Evolutionary conservation across 2,797 vertebrate genomes (phyloP).

Genomic region (Syngnathus rostellatus): DNA sequence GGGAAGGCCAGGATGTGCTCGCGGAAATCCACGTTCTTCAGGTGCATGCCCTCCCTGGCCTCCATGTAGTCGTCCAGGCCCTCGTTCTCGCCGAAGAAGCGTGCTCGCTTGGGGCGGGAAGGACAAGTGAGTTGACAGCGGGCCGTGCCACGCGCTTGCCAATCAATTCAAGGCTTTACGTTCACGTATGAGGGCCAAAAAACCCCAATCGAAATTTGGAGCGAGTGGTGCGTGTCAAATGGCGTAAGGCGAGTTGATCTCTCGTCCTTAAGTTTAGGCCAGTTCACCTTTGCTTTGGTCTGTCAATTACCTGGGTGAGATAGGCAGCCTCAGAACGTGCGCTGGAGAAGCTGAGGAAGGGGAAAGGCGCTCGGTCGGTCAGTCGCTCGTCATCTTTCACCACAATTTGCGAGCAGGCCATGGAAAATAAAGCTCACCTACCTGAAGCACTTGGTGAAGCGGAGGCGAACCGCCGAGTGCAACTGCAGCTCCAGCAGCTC

Average conservation of each 20-base stretch:
- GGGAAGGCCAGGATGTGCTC: conserved; percentile 85
- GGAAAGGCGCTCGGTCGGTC: conserved; percentile 4
- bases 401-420: neutral
- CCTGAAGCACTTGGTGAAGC: conserved; percentile 78
- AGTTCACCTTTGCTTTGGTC: neutral
- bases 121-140: neutral
- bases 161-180: neutral
- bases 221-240: too few species aligned
- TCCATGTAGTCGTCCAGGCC: conserved; percentile 91
- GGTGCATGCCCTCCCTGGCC: conserved; percentile 85
- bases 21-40: conserved; percentile 86
- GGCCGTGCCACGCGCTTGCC: neutral
- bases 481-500: conserved; percentile 67
- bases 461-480: conserved; percentile 69
- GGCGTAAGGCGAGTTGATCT: neutral
- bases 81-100: conserved; percentile 85
- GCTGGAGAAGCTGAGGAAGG: conserved; percentile 66
- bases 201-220: too few species aligned
- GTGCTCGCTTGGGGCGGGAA: conserved; percentile 66
- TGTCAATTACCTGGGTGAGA: conserved; percentile 69
- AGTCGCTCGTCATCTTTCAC: neutral
- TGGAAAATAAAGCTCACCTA: conserved; percentile 5
- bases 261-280: neutral
- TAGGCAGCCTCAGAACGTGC: conserved; percentile 80
- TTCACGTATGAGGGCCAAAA: neutral